phyloP scores from a whole-genome alignment of 1,140 invertebrate species.

The Laodelphax striatellus region DNA sequence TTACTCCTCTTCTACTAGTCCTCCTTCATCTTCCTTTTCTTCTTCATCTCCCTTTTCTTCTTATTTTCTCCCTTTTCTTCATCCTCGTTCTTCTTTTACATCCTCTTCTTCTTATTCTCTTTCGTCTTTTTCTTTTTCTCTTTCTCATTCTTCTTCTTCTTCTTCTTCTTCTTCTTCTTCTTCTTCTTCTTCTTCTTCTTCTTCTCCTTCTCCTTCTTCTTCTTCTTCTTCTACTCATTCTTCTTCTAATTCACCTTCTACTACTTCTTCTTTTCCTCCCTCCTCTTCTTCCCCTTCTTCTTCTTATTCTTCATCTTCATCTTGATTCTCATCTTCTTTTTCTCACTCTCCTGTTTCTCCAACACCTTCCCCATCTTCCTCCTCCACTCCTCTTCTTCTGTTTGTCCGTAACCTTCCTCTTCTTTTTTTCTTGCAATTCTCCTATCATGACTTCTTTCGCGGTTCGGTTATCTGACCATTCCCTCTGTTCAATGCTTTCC shows the following conservation, averaged over 20 bases:
- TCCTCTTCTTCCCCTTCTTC: background rate
- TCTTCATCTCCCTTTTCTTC: no score
- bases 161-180: slow-evolving; percentile 1
- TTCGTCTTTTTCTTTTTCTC: no score
- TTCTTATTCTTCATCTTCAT: no score
- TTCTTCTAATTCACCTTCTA: background rate
- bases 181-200: background rate
- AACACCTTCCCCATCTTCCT: background rate
- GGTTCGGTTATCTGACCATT: background rate
- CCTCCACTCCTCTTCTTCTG: no score
- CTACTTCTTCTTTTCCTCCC: background rate
- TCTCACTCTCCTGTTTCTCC: background rate
- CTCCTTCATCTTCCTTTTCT: no score
- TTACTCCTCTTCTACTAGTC: no score
- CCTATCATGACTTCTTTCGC: background rate
- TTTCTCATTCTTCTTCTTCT: background rate
- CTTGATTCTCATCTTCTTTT: no score
- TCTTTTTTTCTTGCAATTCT: slow-evolving; percentile 4
- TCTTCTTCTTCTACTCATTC: background rate
- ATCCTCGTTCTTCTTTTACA: background rate
- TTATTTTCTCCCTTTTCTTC: background rate
- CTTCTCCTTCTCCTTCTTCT: background rate
- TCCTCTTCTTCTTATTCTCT: background rate
- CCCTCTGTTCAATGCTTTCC: no score
- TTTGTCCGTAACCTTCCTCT: background rate